Evolutionary conservation across 2,888 invertebrate genomes (phyloP).

Genomic region (Leucophenga maculata): DNA sequence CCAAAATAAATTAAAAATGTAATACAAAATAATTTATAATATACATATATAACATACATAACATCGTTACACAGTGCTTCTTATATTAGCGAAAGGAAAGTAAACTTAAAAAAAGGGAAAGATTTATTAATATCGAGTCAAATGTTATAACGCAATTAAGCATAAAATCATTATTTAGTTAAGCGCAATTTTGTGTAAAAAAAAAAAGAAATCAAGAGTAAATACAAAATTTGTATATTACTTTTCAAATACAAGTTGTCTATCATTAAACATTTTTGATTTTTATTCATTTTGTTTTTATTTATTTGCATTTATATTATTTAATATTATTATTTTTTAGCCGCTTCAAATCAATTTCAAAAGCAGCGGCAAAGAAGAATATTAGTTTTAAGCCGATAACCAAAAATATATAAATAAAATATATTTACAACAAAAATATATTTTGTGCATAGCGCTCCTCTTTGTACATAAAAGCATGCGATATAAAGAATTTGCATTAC

Average conservation of each 20-base stretch:
- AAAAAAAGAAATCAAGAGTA: too few species aligned
- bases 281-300: not conserved
- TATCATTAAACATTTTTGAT: constrained; percentile 7
- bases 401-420: not conserved
- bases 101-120: not conserved
- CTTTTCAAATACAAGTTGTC: constrained; percentile 8
- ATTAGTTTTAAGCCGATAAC: constrained; percentile 22
- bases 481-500: constrained; percentile 23
- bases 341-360: not conserved
- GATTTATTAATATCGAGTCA: not conserved
- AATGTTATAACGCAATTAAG: not conserved
- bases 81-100: constrained; percentile 15
- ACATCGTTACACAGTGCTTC: constrained; percentile 18
- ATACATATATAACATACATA: not conserved
- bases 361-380: not conserved
- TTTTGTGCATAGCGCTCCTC: constrained; percentile 25
- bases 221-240: constrained; percentile 4
- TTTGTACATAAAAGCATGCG: constrained; percentile 20
- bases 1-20: not conserved
- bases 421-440: constrained; percentile 16
- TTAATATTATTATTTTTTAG: not conserved
- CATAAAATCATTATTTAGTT: not conserved
- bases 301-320: constrained; percentile 3
- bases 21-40: constrained; percentile 1
- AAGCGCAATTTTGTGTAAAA: constrained; percentile 1